Conservation (phyloP, 1,140 invertebrate genomes). For the Atta texana region DNA sequence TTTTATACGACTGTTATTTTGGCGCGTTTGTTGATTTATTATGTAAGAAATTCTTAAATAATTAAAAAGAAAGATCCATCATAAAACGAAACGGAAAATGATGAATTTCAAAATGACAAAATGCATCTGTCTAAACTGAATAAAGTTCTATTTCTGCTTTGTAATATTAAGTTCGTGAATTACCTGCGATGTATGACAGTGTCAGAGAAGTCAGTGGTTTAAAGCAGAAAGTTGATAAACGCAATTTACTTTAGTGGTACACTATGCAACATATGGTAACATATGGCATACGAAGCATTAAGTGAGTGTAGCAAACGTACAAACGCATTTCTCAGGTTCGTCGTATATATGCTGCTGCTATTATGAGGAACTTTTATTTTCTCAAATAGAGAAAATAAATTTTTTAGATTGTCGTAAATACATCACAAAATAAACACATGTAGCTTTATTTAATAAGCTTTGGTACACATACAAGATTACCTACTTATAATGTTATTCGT, state of each 20-base stretch:
- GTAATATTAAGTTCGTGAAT: background rate
- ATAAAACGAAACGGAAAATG: background rate
- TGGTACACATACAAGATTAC: background rate
- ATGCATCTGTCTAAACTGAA: background rate
- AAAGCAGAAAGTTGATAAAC: slow-evolving; percentile 25
- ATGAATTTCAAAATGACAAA: background rate
- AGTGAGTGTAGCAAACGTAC: slow-evolving; percentile 14
- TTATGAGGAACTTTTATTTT: slow-evolving; percentile 11
- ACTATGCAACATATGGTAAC: background rate
- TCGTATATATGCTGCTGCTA: background rate
- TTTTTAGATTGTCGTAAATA: background rate
- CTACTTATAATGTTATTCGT: background rate
- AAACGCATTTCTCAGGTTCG: slow-evolving; percentile 36
- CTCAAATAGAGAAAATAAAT: background rate
- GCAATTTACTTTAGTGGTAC: slow-evolving; percentile 33
- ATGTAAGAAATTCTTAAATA: background rate
- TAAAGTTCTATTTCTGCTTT: slow-evolving; percentile 9
- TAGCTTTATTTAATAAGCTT: background rate
- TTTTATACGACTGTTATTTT: background rate
- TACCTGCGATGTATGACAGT: slow-evolving; percentile 3
- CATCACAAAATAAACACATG: background rate
- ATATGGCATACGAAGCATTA: background rate
- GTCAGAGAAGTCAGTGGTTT: background rate
- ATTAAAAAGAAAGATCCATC: background rate
- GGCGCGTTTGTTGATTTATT: background rate